Base-by-base conservation (phyloP, 2,888 invertebrate genomes). In the Scaptomyza flava region DNA sequence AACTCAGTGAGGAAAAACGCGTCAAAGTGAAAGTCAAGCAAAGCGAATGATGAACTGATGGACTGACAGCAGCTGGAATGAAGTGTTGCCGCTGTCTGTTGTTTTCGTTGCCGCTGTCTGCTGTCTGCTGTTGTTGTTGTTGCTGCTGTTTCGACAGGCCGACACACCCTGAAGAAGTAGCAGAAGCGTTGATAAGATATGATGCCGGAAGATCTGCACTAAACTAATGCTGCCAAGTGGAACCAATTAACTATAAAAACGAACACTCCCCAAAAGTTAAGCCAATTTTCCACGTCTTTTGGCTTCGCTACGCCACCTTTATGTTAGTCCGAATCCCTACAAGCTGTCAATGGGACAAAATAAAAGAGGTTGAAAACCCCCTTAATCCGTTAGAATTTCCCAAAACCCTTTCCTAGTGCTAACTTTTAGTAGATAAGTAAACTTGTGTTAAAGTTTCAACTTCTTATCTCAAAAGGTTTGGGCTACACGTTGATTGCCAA, bases 21-120 rank as follows among this genome's bases (percentile, higher is more conserved):
- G 68, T 64, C 81, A 66, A 77, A 80, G 78, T 83, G 84, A 81
- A 83, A 83, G 81, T 74, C 57, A 67, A 58, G 50, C 52, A 68
- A 68, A 60, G 72, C 58, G 48, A 63, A 77, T 68, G 80, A 66
- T 64, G 51, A 59, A 68, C 59, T 73, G 80, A 77, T 77, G 56
- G 68, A 79, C 75, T 62, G 79, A 60, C 72, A 71, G 72, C 67
- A 57, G 53, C 67, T 57, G 43, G 60, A 72, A 57, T 72, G 36
- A 57, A 58, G 51, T 59, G 57, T 42, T 58, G 20, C 46, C 14
- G 56, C 14, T 23, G 43, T 20, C n/a, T 41, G 31, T 7, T 50
- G n/a, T 12, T 48, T 31, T 11, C 53, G 43, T 6, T 34, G n/a
- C 9, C 36, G 34, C n/a, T n/a, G 11, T 33, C 33, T 54, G 23